phyloP scores from a whole-genome alignment of 2,113 vertebrate genomes.

The Sigmodon hispidus region DNA sequence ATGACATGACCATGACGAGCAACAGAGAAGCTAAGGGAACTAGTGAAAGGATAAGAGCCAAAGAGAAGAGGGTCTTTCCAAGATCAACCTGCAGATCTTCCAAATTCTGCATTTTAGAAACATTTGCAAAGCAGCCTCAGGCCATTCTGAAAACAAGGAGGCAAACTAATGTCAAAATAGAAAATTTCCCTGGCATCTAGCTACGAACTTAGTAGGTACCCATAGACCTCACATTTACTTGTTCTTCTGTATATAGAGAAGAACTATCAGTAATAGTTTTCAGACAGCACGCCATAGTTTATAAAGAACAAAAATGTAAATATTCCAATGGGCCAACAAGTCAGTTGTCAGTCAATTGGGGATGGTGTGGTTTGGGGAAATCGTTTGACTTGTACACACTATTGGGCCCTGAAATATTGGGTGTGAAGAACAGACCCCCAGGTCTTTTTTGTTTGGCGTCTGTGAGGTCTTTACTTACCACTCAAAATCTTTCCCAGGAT shows the following conservation, averaged over 20 bases:
- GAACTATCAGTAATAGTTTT: background rate
- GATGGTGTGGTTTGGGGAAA: background rate
- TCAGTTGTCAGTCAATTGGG: background rate
- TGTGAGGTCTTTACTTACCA: background rate
- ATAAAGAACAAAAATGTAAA: background rate
- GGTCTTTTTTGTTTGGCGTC: background rate
- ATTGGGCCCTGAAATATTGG: background rate
- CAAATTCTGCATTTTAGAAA: background rate
- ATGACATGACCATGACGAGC: background rate
- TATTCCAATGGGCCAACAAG: background rate
- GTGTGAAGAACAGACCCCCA: background rate
- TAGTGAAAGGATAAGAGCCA: background rate
- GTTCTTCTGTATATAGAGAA: background rate
- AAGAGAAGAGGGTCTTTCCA: background rate
- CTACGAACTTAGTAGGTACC: background rate
- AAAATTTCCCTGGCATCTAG: background rate
- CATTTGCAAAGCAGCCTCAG: background rate
- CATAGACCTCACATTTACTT: background rate
- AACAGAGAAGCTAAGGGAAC: background rate
- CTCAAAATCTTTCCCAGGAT: background rate
- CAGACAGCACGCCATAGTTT: background rate
- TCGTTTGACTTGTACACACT: background rate
- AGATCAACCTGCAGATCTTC: background rate
- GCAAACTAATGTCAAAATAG: background rate
- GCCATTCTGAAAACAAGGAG: constrained; percentile 24